Percentiles rank a stretch among this genome's conserved stretches.
phyloP scores from a whole-genome alignment of 2,113 vertebrate species.

The pig (Sus scrofa) region T2T-Sscrofa CM000830.6:102572001-102572500 shows the following conservation, averaged over 20 bases:
- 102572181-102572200: background rate
- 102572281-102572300: background rate
- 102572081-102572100: too few species aligned
- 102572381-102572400: slow-evolving; percentile 39
- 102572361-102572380: slow-evolving; percentile 44
- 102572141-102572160: too few species aligned
- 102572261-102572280: background rate
- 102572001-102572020: too few species aligned
- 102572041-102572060: too few species aligned
- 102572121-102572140: too few species aligned
- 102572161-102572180: background rate
- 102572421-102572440: slow-evolving; percentile 45
- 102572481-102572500: slow-evolving; percentile 7
- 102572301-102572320: background rate
- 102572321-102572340: background rate
- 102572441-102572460: background rate
- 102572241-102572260: background rate
- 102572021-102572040: too few species aligned
- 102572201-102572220: background rate
- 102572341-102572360: slow-evolving; percentile 4
- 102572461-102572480: slow-evolving; percentile 8
- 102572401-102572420: background rate
- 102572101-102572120: too few species aligned
- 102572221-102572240: background rate
- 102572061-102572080: too few species aligned